Conservation (phyloP, 2,113 vertebrate genomes). For the Tachysurus fulvidraco region DNA sequence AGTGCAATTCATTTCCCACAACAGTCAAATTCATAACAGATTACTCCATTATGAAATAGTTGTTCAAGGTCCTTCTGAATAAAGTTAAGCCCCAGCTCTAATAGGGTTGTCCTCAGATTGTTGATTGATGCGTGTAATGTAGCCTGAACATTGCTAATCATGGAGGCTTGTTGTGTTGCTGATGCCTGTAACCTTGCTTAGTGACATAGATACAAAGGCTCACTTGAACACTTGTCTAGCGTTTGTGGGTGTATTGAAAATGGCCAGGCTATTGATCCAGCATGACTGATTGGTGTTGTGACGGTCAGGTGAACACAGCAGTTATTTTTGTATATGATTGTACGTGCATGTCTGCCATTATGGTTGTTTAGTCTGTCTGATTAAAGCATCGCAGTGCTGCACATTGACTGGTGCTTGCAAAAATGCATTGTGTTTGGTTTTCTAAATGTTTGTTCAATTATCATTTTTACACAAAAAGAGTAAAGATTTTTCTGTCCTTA, state of each 20-base stretch:
- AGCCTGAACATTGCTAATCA: conserved; percentile 10
- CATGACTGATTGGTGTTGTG: not conserved
- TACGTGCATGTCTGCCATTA: not conserved
- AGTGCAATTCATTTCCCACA: conserved; percentile 2
- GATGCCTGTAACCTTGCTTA: conserved; percentile 21
- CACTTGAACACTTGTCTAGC: not conserved
- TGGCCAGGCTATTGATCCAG: conserved; percentile 3
- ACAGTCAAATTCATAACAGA: not conserved
- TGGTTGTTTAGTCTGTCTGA: not conserved
- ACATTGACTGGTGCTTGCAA: not conserved
- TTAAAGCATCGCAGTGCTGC: not conserved
- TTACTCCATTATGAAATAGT: conserved; percentile 14
- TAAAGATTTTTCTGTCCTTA: not conserved
- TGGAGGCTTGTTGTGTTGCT: conserved; percentile 9
- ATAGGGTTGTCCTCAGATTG: conserved; percentile 17
- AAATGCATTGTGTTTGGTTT: not conserved
- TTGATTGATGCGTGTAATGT: conserved; percentile 27
- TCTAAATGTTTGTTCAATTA: not conserved
- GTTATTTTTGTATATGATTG: not conserved
- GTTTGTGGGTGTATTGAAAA: not conserved
- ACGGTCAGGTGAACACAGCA: not conserved
- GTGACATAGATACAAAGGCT: not conserved
- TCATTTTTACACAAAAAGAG: not conserved
- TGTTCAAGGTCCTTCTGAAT: conserved; percentile 10
- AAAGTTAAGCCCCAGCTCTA: conserved; percentile 12